phyloP scores from a whole-genome alignment of 1,140 invertebrate genomes.

The Heliconius hewitsoni region DNA sequence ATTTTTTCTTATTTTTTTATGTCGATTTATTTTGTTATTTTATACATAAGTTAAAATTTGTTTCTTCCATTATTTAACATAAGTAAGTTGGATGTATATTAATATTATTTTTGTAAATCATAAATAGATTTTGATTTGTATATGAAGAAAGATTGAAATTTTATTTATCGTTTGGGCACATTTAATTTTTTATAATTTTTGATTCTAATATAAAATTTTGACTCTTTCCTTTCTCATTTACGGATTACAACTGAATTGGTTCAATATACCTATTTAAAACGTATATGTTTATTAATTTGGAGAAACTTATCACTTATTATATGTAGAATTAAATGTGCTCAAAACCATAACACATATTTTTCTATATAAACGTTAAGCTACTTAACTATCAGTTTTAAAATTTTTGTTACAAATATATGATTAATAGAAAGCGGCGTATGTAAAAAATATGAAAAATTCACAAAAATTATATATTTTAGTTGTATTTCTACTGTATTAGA shows the following conservation, averaged over 20 bases:
- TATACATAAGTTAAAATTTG: conserved; percentile 9
- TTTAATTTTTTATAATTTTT: background rate
- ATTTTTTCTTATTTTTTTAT: conserved; percentile 21
- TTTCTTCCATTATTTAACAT: conserved; percentile 11
- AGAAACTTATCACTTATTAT: too few species aligned
- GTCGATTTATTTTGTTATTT: conserved; percentile 22
- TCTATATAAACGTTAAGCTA: conserved; percentile 4
- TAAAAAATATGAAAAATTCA: background rate
- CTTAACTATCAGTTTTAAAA: background rate
- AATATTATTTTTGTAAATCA: conserved; percentile 10
- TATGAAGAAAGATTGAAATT: background rate
- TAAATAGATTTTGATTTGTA: background rate
- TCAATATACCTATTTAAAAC: background rate
- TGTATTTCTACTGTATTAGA: conserved; percentile 2
- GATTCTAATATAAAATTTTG: background rate
- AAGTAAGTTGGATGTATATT: conserved; percentile 6
- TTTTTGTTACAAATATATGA: background rate
- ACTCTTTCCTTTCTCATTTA: too few species aligned
- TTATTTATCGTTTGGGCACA: background rate
- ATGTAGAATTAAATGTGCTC: conserved; percentile 1
- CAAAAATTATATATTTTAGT: conserved; percentile 4
- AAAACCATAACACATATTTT: background rate
- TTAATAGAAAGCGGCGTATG: background rate
- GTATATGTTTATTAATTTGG: too few species aligned
- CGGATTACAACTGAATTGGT: too few species aligned